These are phyloP conservation scores for Trachymyrmex cornetzi DNA, from an alignment of 1,140 invertebrate genomes.

Conservation along the genomic window DNA sequence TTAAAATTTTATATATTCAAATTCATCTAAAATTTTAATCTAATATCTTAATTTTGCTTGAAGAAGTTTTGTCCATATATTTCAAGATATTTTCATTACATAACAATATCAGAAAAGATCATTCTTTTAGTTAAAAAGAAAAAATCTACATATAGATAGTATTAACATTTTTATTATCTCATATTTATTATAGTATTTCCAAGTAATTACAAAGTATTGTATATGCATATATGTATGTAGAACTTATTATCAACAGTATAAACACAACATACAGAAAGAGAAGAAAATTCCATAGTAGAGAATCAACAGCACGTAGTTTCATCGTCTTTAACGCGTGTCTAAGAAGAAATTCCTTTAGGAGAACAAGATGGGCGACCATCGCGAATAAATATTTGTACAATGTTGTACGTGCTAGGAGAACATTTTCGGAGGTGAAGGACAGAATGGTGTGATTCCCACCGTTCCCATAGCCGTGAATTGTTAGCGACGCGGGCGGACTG, in stretches of 20 bases:
- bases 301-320: conserved; percentile 36
- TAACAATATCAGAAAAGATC: not conserved
- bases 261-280: not conserved
- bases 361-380: not conserved
- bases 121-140: not conserved
- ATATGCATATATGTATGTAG: not conserved
- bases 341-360: conserved; percentile 39
- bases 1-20: not conserved
- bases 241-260: conserved; percentile 41
- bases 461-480: conserved; percentile 22
- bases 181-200: not conserved
- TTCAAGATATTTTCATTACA: not conserved
- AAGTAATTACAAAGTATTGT: not conserved
- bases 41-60: not conserved
- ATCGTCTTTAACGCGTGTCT: conserved; percentile 58
- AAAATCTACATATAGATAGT: not conserved
- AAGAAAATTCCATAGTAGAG: conserved; percentile 14
- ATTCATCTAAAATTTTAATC: not conserved
- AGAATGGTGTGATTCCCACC: not conserved
- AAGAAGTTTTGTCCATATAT: not conserved
- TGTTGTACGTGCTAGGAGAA: conserved; percentile 23
- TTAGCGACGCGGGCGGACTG: not conserved
- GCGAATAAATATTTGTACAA: conserved; percentile 52
- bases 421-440: conserved; percentile 11
- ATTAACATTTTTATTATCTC: conserved; percentile 18